phyloP scores from a whole-genome alignment of 2,797 vertebrate species.

The Halcyon leucocephala region DNA sequence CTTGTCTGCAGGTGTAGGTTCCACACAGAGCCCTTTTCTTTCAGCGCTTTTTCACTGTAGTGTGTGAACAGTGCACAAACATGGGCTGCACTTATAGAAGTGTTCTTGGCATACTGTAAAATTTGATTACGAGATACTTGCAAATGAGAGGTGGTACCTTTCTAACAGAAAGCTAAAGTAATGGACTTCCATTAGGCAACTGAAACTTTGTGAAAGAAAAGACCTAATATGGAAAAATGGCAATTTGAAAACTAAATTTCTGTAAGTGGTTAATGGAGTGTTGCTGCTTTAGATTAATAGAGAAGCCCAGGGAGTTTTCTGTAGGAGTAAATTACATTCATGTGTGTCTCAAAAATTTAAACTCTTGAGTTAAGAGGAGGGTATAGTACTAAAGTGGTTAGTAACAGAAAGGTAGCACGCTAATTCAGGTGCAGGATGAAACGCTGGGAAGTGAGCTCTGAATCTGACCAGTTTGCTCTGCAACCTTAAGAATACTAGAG shows the following conservation, averaged over 20 bases:
- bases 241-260: background rate
- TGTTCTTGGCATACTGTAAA: background rate
- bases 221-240: background rate
- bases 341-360: background rate
- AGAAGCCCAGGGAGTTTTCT: background rate
- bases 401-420: background rate
- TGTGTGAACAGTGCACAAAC: too few relatives aligned
- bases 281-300: background rate
- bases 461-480: background rate
- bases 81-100: accelerated
- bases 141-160: accelerated
- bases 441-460: background rate
- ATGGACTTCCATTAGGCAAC: background rate
- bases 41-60: background rate
- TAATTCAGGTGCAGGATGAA: background rate
- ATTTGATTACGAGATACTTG: background rate
- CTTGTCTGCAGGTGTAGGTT: accelerated
- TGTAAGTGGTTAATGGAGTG: background rate
- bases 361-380: background rate
- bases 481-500: background rate
- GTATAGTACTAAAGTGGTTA: background rate
- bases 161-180: background rate
- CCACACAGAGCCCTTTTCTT: background rate
- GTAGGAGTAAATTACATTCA: background rate
- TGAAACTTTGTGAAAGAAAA: background rate